Conservation (phyloP, 2,888 invertebrate species). For the Ichneumoninae sp. region DNA sequence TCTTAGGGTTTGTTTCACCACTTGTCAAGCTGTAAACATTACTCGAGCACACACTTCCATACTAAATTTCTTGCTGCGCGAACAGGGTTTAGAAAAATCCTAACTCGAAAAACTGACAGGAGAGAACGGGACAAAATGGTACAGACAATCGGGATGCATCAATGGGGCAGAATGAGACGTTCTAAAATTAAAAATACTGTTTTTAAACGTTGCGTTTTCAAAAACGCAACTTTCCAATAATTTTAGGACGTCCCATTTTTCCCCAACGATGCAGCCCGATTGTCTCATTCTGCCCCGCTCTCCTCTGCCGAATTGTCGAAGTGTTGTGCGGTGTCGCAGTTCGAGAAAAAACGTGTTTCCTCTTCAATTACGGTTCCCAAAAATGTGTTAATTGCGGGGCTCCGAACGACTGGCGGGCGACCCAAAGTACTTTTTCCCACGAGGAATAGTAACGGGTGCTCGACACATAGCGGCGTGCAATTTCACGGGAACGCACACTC, state of each 20-base stretch:
- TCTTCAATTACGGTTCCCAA: not conserved
- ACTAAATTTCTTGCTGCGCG: not conserved
- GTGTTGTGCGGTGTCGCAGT: not conserved
- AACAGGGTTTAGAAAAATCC: not conserved
- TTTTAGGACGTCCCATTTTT: too few relatives aligned
- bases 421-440: constrained; percentile 6
- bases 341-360: not conserved
- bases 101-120: not conserved
- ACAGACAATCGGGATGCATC: too few relatives aligned
- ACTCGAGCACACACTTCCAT: not conserved
- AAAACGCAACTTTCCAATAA: too few relatives aligned
- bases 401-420: not conserved
- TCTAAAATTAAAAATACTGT: too few relatives aligned
- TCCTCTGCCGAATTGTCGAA: not conserved
- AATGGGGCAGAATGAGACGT: too few relatives aligned
- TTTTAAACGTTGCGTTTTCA: too few relatives aligned
- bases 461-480: not conserved
- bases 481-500: constrained; percentile 10
- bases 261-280: too few relatives aligned
- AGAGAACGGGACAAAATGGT: too few relatives aligned
- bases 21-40: not conserved
- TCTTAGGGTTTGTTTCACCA: constrained; percentile 64
- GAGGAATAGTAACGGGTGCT: constrained; percentile 5
- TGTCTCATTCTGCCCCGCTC: too few relatives aligned
- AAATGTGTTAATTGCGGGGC: not conserved